Base-by-base conservation (phyloP, 2,113 vertebrate genomes). In the Melanerpes formicivorus region DNA sequence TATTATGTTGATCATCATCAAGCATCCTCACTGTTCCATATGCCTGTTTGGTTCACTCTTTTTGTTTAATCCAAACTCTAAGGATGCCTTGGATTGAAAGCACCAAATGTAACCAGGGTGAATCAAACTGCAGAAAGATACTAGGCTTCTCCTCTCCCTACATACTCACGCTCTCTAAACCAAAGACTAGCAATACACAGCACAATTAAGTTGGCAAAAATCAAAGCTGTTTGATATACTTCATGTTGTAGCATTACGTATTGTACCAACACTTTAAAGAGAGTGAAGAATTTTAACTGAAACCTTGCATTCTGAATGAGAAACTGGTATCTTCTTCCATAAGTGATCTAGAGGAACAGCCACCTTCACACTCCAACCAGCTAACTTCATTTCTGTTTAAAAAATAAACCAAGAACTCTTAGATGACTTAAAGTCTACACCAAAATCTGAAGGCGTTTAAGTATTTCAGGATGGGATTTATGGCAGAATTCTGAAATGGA, bases 391-490 rank as follows among this genome's bases (percentile, higher is more conserved):
- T 48, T 48, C 58, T 93, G 59, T 62, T 92, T 79, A 88, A 94
- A 93, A 94, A 86, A 91, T 78, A 86, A 71, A 48, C 58, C 64
- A 81, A 71, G n/a, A 91, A 77, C 92, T 80, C 83, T 44, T 3
- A 48, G 55, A 63, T 86, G 65, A 93, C 88, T 88, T 86, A 4
- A 93, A 92, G 93, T 89, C 87, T 75, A 80, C 77, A 92, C 92
- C 87, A 96, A 95, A 96, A 86, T 83, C 87, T 9, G 84, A 84
- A 95, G 92, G 91, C 81, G 55, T 93, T 84, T 89, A 96, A 98
- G 94, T 82, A 84, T 74, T 96, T 94, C 90, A 94, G 93, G 94
- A 96, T 95, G 96, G 91, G 90, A 93, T 95, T 96, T 80, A 87
- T 93, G 79, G 82, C 95, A 81, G 59, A 62, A 76, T 30, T 85